Conservation (phyloP, 2,113 vertebrate species). For the Ceyx margarethae region DNA sequence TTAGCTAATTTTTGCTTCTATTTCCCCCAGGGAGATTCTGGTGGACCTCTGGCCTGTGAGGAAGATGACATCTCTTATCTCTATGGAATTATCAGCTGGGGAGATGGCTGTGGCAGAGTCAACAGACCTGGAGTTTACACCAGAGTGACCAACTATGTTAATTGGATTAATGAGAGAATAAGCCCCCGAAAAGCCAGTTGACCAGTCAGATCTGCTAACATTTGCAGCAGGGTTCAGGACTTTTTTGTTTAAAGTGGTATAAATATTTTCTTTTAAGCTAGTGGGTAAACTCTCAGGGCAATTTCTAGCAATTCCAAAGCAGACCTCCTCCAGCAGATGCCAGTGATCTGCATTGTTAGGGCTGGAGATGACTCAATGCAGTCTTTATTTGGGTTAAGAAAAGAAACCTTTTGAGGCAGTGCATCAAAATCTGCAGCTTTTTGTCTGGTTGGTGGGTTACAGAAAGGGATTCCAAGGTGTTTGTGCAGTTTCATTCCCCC, state of each 20-base stretch:
- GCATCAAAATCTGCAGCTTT: background rate
- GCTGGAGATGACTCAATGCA: background rate
- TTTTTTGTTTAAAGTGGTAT: background rate
- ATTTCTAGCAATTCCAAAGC: background rate
- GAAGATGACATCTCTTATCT: constrained; percentile 81
- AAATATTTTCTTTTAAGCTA: background rate
- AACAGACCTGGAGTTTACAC: constrained; percentile 92
- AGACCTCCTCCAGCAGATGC: background rate
- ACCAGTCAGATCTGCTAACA: background rate
- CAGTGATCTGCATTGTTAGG: background rate
- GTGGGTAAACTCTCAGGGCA: background rate
- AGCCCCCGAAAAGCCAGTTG: background rate
- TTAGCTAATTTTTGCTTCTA: background rate
- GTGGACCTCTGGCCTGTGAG: constrained; percentile 87
- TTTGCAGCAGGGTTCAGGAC: background rate
- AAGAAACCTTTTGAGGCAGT: background rate
- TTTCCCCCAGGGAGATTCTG: constrained; percentile 89
- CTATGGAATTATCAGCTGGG: constrained; percentile 94
- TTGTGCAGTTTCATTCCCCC: background rate
- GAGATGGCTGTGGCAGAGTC: constrained; percentile 83
- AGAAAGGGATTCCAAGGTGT: background rate
- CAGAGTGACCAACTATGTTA: constrained; percentile 82
- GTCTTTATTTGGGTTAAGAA: background rate
- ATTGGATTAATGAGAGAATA: constrained; percentile 88
- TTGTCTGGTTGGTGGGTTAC: background rate